These are phyloP conservation scores for Synchiropus splendidus DNA, from an alignment of 2,113 vertebrate species.

Conservation along the genomic window DNA sequence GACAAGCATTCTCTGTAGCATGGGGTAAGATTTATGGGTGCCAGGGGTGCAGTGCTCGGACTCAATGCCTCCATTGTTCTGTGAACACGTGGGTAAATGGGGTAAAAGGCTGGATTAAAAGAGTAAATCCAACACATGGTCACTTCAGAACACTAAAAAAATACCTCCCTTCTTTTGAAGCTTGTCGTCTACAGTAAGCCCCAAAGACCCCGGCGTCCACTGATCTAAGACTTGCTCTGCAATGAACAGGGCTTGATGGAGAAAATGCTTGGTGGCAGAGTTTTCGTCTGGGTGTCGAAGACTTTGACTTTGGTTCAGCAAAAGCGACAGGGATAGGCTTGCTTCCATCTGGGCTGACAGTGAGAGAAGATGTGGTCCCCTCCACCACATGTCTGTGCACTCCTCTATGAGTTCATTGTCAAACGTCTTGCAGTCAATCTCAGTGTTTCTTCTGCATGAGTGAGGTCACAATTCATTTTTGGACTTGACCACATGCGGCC, in stretches of 20 bases:
- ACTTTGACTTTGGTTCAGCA: too few species aligned
- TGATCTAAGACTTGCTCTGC: not conserved
- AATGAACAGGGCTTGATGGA: not conserved
- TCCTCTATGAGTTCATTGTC: too few species aligned
- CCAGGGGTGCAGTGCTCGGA: not conserved
- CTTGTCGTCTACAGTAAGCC: not conserved
- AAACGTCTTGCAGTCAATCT: too few species aligned
- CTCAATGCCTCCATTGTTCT: constrained; percentile 44
- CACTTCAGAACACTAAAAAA: constrained; percentile 1
- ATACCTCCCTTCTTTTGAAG: constrained; percentile 2
- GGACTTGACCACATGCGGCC: too few species aligned
- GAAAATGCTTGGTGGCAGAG: too few species aligned
- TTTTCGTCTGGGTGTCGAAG: too few species aligned
- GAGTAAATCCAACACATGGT: constrained; percentile 6
- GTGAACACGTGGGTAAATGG: constrained; percentile 19
- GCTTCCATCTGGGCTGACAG: too few species aligned
- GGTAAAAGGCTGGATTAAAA: constrained; percentile 17
- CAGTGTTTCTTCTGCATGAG: too few species aligned
- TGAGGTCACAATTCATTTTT: too few species aligned
- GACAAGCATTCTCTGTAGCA: constrained; percentile 14
- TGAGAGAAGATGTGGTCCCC: too few species aligned
- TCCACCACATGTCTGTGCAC: too few species aligned
- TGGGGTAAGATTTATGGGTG: constrained; percentile 17
- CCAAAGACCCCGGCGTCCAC: not conserved
- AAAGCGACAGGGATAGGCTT: too few species aligned